phyloP scores from a whole-genome alignment of 2,113 vertebrate genomes.

The Boulengeromyrus knoepffleri region DNA sequence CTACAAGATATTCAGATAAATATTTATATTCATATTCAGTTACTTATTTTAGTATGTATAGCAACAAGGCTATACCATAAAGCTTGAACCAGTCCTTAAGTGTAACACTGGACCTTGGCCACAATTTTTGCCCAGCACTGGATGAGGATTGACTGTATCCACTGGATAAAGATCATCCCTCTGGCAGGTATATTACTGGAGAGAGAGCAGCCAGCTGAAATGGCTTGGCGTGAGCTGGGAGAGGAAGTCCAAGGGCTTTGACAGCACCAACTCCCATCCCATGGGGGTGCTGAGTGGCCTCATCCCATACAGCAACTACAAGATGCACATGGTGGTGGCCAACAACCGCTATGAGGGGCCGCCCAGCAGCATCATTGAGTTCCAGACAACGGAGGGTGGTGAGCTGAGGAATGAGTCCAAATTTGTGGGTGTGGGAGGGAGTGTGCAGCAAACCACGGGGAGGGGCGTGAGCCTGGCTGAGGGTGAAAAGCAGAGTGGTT shows the following conservation, averaged over 20 bases:
- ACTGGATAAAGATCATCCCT: slow-evolving; percentile 20
- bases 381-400: slow-evolving; percentile 94
- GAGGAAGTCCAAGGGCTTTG: slow-evolving; percentile 74
- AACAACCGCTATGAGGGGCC: slow-evolving; percentile 89
- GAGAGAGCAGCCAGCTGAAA: slow-evolving; percentile 89
- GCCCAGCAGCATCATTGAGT: slow-evolving; percentile 79
- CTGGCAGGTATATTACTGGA: slow-evolving; percentile 88
- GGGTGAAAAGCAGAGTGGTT: neutral
- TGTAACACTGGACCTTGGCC: neutral
- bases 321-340: slow-evolving; percentile 86
- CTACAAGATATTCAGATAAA: neutral
- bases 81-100: neutral
- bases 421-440: neutral
- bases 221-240: slow-evolving; percentile 78
- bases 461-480: neutral
- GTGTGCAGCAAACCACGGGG: too few species aligned
- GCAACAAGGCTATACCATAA: neutral
- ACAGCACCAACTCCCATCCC: slow-evolving; percentile 59
- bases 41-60: neutral
- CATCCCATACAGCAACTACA: slow-evolving; percentile 92
- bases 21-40: neutral
- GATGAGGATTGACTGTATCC: neutral
- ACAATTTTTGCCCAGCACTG: neutral
- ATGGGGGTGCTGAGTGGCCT: slow-evolving; percentile 75
- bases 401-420: slow-evolving; percentile 27